Base-by-base conservation (phyloP, 2,113 vertebrate genomes). In the Cryptomyrus ogoouensis region DNA sequence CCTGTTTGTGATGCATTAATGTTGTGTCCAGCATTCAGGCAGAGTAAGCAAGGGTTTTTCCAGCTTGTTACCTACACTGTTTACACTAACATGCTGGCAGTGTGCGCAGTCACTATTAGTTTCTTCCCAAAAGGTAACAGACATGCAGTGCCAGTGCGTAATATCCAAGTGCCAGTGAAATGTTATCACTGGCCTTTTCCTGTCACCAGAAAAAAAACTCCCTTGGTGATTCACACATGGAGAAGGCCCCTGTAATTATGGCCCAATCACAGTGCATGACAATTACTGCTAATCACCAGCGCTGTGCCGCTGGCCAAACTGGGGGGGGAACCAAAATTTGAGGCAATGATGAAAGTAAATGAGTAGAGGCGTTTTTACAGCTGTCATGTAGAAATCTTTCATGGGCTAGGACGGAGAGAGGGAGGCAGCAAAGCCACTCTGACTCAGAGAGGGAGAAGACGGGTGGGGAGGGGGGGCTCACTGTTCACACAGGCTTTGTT, bases 401-500 rank as follows among this genome's bases (percentile, higher is more conserved):
- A 88, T 24, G 62, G 24, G 84, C 8, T 27, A 35, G 70, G 56
- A 87, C 35, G 85, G 83, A n/a, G 12, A 62, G 53, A 85, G 31
- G 19, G 39, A 47, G 42, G 44, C 0, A 6, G 35, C 42, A n/a
- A 42, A n/a, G 17, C 7, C 47, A 49, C 47, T n/a, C 50, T 39
- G 88, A 7, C 15, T n/a, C 21, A 66, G 27, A 74, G 24, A 47
- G 42, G 83, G 44, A 17, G 58, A 90, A 15, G 53, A 80, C 47
- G 87, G 74, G 2, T 80, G 35, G 83, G 31, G 42, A 13, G 77
- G 74, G 3, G 88, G 35, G 84, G 35, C 19, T 80, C 27, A 56
- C 62, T 90, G 85, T 74, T 88, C 84, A 39, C 90, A 91, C 86
- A 92, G 91, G 31, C 87, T 92, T 58, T 87, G 50, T 83, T 74